Evolutionary conservation across 1,140 invertebrate species (phyloP).

Genomic region (Temnothorax longispinosus): DNA sequence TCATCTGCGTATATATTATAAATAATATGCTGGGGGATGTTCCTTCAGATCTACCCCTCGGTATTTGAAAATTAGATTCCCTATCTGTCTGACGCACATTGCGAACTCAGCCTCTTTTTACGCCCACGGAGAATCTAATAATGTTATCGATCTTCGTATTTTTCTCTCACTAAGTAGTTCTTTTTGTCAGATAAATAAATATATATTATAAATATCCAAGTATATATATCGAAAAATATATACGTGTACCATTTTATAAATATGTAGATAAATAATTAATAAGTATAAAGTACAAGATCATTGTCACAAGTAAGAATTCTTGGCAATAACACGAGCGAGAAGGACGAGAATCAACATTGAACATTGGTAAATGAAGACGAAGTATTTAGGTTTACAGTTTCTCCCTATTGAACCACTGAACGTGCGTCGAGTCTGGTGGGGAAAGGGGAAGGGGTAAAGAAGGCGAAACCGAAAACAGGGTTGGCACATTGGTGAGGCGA

Average conservation of each 20-base stretch:
- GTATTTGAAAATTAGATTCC: constrained; percentile 82
- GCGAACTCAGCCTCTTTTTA: constrained; percentile 16
- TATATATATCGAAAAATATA: background rate
- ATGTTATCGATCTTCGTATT: background rate
- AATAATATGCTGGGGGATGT: constrained; percentile 83
- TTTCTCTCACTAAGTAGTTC: background rate
- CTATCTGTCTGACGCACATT: constrained; percentile 77
- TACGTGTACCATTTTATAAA: background rate
- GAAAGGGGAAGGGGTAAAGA: constrained; percentile 18
- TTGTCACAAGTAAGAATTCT: background rate
- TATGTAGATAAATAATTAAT: background rate
- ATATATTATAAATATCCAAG: background rate
- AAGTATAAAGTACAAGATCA: background rate
- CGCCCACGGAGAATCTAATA: background rate
- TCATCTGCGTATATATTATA: constrained; percentile 77
- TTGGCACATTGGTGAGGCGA: constrained; percentile 63
- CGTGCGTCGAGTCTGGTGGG: constrained; percentile 40
- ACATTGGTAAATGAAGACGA: constrained; percentile 72
- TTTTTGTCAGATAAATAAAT: background rate
- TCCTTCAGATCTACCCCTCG: constrained; percentile 76
- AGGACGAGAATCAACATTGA: constrained; percentile 61
- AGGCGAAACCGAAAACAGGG: constrained; percentile 62
- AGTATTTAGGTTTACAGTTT: constrained; percentile 63
- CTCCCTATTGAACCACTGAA: constrained; percentile 39
- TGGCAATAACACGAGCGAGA: constrained; percentile 52